Evolutionary conservation across 2,888 invertebrate species (phyloP).

Genomic region (Odontocerum albicorne): DNA sequence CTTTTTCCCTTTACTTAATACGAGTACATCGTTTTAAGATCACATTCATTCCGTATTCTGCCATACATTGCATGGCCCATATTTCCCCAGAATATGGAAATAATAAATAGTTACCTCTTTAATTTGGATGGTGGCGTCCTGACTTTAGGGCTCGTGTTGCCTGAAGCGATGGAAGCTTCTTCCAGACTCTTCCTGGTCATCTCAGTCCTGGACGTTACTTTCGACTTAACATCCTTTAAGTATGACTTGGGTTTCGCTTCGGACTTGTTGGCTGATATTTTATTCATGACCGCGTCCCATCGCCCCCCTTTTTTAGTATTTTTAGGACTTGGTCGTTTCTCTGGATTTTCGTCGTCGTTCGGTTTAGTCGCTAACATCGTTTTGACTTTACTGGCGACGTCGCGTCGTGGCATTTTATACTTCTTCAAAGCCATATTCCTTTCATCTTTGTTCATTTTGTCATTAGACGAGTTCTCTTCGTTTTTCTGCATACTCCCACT

Average conservation of each 20-base stretch:
- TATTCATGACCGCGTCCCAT: conserved; percentile 85
- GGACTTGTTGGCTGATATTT: conserved; percentile 70
- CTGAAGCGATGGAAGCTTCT: conserved; percentile 25
- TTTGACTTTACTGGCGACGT: conserved; percentile 75
- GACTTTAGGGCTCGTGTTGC: conserved; percentile 29
- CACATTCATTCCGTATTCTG: no score
- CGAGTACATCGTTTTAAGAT: no score
- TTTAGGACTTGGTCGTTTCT: conserved; percentile 57
- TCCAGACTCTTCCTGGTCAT: conserved; percentile 46
- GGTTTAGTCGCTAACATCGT: conserved; percentile 66
- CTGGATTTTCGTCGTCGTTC: conserved; percentile 56
- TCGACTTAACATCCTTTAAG: conserved; percentile 85
- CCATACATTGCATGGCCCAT: no score
- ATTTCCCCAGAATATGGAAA: no score
- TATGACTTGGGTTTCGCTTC: conserved; percentile 72
- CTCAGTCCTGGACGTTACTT: conserved; percentile 59
- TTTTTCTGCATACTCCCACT: conserved; percentile 5
- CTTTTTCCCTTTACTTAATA: no score
- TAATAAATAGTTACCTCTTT: conserved; percentile 48
- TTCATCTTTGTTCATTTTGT: conserved; percentile 54
- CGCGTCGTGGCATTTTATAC: conserved; percentile 77
- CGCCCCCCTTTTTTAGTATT: conserved; percentile 62
- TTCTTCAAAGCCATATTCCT: conserved; percentile 63
- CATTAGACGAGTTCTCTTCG: conserved; percentile 40
- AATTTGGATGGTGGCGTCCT: conserved; percentile 45